phyloP scores from a whole-genome alignment of 2,113 vertebrate genomes.

The Tragelaphus imberbis region DNA sequence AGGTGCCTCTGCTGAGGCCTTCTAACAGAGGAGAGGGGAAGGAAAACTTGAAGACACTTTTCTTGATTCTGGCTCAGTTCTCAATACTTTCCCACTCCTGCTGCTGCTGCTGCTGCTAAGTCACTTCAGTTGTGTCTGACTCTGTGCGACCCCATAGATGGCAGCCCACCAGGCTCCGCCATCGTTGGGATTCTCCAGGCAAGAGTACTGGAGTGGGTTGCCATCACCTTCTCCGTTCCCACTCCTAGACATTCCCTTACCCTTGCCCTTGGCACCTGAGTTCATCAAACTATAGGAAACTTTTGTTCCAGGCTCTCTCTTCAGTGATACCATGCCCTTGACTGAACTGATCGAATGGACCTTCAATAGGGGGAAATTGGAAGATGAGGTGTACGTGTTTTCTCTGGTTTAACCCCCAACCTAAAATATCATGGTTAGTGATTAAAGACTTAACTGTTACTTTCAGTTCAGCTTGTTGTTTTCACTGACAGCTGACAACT shows the following conservation, averaged over 20 bases:
- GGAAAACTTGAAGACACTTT: neutral
- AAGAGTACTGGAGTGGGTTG: no score
- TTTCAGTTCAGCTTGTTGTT: neutral
- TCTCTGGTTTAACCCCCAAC: neutral
- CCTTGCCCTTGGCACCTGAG: neutral
- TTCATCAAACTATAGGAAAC: neutral
- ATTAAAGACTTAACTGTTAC: neutral
- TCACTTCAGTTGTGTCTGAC: no score
- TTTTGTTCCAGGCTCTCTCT: neutral
- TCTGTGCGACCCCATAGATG: fast-evolving
- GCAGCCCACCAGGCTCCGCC: no score
- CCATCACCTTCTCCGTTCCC: neutral
- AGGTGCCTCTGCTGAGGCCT: neutral
- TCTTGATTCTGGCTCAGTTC: neutral
- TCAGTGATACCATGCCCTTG: fast-evolving
- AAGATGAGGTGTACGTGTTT: neutral
- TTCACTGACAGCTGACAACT: neutral
- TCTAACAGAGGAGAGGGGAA: neutral
- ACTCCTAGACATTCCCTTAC: neutral
- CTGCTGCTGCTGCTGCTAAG: no score
- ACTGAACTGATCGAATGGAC: neutral
- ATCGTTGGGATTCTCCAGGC: no score
- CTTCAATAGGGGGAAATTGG: neutral
- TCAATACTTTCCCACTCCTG: neutral
- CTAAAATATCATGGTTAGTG: neutral